phyloP scores from a whole-genome alignment of 2,797 vertebrate species.

The Gymnothorax javanicus region DNA sequence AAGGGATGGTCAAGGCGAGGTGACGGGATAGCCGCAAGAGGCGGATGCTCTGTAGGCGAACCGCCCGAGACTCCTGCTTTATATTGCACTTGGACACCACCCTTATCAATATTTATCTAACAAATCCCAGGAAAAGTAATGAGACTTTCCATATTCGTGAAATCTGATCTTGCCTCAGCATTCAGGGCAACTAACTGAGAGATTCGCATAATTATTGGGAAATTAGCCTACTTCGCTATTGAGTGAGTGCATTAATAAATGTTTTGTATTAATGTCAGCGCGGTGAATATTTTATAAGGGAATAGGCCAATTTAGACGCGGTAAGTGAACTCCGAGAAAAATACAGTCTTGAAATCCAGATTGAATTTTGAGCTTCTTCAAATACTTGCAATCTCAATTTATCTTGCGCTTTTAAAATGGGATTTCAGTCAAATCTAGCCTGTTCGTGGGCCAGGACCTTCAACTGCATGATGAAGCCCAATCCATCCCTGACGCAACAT shows the following conservation, averaged over 20 bases:
- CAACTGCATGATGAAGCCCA: no score
- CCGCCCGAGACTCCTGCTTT: constrained; percentile 9
- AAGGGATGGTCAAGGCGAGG: neutral
- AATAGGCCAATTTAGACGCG: neutral
- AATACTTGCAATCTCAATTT: neutral
- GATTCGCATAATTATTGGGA: neutral
- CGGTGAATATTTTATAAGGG: neutral
- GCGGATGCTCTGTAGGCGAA: neutral
- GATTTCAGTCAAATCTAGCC: no score
- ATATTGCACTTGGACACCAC: constrained; percentile 33
- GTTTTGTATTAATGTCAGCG: neutral
- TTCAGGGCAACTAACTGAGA: neutral
- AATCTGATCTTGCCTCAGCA: neutral
- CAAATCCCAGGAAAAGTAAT: constrained; percentile 2
- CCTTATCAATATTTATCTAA: constrained; percentile 35
- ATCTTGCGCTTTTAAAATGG: neutral
- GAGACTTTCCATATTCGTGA: neutral
- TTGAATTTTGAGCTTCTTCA: neutral
- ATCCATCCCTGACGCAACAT: no score
- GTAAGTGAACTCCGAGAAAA: neutral
- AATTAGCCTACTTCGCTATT: neutral
- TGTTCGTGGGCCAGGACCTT: no score
- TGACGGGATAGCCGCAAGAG: neutral
- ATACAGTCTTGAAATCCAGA: neutral
- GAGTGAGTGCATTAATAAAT: neutral